Evolutionary conservation across 2,113 vertebrate genomes (phyloP), one percentile per base, ranked within the genome.

Genomic region (Procavia capensis): DNA sequence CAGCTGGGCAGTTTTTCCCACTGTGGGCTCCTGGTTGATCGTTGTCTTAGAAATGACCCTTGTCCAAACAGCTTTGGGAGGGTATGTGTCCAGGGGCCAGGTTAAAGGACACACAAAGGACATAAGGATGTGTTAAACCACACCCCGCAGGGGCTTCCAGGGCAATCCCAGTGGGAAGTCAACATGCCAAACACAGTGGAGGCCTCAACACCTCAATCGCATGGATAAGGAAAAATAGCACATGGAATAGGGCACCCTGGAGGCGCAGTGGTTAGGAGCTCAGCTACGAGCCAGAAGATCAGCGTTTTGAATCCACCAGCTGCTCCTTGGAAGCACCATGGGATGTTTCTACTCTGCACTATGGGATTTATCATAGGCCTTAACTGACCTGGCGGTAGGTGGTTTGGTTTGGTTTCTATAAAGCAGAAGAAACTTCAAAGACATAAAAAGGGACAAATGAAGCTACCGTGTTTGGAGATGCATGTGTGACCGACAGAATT

Each of bases 71-170:
- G 24, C 22, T 13, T 7, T 10, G 7, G 63, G 64, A 45, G 9
- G 9, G 64, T 47, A 4, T 14, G 0, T 3, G 3, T 19, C 27
- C n/a, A 39, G 34, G 54, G 4, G 4, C 59, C 31, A 27, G 7
- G 11, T 31, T 47, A 34, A 27, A 72, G 91, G 63, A 41, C 57
- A 39, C 10, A 9, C 31, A 17, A 16, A 39, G 39, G 78, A 22
- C 72, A 31, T 43, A 59, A 16, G 25, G 61, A 31, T 25, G 3
- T 0, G 24, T 34, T 3, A 7, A 22, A 2, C 11, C 0, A 39
- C 19, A 41, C 27, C 25, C 4, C 1, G 0, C 22, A 0, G 47
- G 11, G 0, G 54, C 47, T 31, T 36, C 45, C 70, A 4, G 45
- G 34, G 34, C 57, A 50, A 25, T 6, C 41, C 54, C 14, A 4